phyloP scores from a whole-genome alignment of 2,888 invertebrate species.

The Selenia dentaria region DNA sequence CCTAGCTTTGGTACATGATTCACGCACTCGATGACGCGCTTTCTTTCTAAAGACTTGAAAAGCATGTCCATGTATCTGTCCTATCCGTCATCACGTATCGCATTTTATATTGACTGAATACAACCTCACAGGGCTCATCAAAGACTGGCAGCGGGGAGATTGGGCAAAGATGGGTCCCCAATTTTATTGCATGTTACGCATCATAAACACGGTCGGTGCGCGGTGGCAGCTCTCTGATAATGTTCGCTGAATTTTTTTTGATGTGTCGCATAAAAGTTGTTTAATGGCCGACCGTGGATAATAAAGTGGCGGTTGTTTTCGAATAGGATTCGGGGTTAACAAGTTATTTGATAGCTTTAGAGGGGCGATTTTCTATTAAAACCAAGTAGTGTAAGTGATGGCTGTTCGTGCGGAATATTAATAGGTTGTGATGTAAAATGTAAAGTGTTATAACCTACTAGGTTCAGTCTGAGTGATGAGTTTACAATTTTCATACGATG shows the following conservation, averaged over 20 bases:
- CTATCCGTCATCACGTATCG: slow-evolving; percentile 42
- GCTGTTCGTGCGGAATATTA: background rate
- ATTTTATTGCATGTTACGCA: slow-evolving; percentile 81
- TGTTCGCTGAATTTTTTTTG: slow-evolving; percentile 62
- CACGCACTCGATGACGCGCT: no score
- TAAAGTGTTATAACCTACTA: no score
- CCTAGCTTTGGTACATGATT: no score
- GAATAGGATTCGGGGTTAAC: slow-evolving; percentile 25
- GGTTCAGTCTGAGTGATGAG: no score
- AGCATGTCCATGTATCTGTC: no score
- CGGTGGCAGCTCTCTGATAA: slow-evolving; percentile 67
- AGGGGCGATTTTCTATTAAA: background rate
- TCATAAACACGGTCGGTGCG: slow-evolving; percentile 71
- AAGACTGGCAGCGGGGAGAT: slow-evolving; percentile 63
- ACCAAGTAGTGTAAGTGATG: background rate
- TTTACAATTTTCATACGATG: no score
- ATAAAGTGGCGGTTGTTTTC: slow-evolving; percentile 32
- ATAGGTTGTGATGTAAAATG: no score
- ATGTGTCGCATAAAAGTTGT: slow-evolving; percentile 61
- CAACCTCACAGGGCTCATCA: slow-evolving; percentile 77
- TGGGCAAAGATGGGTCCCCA: slow-evolving; percentile 74
- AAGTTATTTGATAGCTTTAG: slow-evolving; percentile 12
- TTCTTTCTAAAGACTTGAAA: no score
- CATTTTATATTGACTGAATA: slow-evolving; percentile 73
- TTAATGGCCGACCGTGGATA: slow-evolving; percentile 60